A percentile compares a stretch with the other conserved stretches of the same genome.
These are phyloP conservation scores for Toxostoma redivivum DNA, from an alignment of 2,113 vertebrate genomes.

Conservation along the genomic window DNA sequence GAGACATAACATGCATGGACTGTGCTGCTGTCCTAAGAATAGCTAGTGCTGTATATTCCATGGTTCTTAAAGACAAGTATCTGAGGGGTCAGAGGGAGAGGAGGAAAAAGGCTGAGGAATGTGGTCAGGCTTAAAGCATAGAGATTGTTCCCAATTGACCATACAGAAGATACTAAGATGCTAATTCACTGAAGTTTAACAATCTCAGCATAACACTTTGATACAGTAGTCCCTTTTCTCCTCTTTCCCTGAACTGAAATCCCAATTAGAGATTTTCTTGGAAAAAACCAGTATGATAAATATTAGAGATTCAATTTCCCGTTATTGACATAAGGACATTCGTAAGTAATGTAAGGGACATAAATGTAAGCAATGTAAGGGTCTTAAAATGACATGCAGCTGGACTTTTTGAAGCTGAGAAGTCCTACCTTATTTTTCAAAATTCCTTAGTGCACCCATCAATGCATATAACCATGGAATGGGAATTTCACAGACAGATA, in stretches of 20 bases:
- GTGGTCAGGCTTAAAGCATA: background rate
- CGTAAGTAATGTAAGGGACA: background rate
- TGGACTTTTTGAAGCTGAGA: background rate
- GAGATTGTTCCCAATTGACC: background rate
- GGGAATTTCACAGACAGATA: background rate
- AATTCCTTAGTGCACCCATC: background rate
- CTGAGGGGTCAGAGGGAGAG: background rate
- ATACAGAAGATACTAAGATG: background rate
- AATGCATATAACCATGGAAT: background rate
- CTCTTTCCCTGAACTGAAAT: background rate
- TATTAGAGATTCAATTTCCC: background rate
- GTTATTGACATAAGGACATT: background rate
- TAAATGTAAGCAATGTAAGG: background rate
- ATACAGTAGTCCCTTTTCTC: background rate
- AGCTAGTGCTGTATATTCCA: background rate
- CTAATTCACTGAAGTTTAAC: constrained; percentile 4
- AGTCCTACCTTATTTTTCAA: background rate
- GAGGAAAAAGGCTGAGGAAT: background rate
- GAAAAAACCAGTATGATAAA: background rate
- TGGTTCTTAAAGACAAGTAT: background rate
- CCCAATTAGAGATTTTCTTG: background rate
- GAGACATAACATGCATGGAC: background rate
- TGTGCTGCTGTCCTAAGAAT: background rate
- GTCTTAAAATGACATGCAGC: background rate
- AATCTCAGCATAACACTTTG: background rate